Conservation (phyloP, 2,113 vertebrate genomes). For the Bos javanicus region DNA sequence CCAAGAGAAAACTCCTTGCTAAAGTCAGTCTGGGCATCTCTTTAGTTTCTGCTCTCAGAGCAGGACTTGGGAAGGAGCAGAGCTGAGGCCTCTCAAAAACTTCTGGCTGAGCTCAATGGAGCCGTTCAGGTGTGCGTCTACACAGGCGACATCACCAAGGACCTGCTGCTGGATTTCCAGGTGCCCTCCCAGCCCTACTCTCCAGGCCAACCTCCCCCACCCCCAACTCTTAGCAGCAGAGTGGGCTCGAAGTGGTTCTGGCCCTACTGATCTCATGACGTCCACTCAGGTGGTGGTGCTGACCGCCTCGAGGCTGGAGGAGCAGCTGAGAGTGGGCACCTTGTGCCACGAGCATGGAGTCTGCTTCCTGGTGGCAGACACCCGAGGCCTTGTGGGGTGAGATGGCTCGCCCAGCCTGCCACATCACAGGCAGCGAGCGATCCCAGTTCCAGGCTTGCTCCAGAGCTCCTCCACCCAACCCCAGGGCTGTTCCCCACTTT, state of each 20-base stretch:
- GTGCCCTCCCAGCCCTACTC: constrained; percentile 60
- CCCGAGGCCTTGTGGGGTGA: constrained; percentile 91
- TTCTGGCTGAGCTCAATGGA: constrained; percentile 84
- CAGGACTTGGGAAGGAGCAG: constrained; percentile 83
- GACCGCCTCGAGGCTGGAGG: constrained; percentile 86
- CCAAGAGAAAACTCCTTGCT: neutral
- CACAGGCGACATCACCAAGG: constrained; percentile 74
- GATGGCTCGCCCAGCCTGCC: neutral
- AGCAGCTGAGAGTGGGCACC: constrained; percentile 84
- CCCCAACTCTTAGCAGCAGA: neutral
- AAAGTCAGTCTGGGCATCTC: neutral
- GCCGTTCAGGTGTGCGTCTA: constrained; percentile 76
- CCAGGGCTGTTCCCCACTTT: neutral
- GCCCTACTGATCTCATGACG: neutral
- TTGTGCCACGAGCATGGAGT: constrained; percentile 84
- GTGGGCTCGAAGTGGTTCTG: neutral
- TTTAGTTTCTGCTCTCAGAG: constrained; percentile 89
- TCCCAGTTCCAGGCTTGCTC: neutral
- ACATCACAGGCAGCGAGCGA: too few species aligned
- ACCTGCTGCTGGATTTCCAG: constrained; percentile 85
- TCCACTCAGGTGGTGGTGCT: constrained; percentile 89
- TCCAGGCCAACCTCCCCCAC: neutral
- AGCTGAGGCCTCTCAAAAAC: constrained; percentile 79
- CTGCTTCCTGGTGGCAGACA: constrained; percentile 86
- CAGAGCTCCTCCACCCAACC: neutral